These are phyloP conservation scores for Leptobrachium leishanense DNA, from an alignment of 2,113 vertebrate species.

Conservation along the genomic window DNA sequence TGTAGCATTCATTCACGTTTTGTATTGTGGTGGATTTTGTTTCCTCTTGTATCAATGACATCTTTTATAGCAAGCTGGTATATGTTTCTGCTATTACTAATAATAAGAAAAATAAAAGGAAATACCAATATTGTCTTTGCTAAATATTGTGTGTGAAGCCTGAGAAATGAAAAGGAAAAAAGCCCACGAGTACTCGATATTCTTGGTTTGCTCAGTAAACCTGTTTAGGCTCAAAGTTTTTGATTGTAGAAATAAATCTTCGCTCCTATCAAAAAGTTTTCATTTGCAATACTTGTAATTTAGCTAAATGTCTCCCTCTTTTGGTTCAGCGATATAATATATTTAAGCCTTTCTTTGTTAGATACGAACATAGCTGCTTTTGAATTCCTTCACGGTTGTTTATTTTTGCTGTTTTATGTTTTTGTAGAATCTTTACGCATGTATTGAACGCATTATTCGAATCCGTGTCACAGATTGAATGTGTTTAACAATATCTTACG, in stretches of 20 bases:
- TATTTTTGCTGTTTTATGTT: no score
- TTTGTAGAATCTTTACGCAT: no score
- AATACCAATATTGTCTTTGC: not conserved
- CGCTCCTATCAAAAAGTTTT: slow-evolving; percentile 23
- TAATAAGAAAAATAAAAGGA: not conserved
- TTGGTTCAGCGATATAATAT: slow-evolving; percentile 1
- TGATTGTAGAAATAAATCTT: slow-evolving; percentile 17
- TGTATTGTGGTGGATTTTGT: not conserved
- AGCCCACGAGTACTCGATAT: slow-evolving; percentile 1
- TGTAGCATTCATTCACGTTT: no score
- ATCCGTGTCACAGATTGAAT: no score
- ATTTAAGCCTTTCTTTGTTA: not conserved
- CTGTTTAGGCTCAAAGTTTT: slow-evolving; percentile 37
- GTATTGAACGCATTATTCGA: no score
- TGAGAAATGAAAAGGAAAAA: not conserved
- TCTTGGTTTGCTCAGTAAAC: slow-evolving; percentile 16
- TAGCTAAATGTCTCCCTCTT: slow-evolving; percentile 44
- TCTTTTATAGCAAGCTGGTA: not conserved
- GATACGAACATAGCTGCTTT: no score
- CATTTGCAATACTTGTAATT: not conserved
- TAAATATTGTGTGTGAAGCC: not conserved
- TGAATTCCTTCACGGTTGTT: no score
- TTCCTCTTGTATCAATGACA: not conserved
- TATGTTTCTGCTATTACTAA: not conserved
- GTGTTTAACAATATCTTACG: no score